Evolutionary conservation across 2,888 invertebrate genomes (phyloP), one percentile per base, ranked within the genome.

Genomic region (Pemphredon lugubris): DNA sequence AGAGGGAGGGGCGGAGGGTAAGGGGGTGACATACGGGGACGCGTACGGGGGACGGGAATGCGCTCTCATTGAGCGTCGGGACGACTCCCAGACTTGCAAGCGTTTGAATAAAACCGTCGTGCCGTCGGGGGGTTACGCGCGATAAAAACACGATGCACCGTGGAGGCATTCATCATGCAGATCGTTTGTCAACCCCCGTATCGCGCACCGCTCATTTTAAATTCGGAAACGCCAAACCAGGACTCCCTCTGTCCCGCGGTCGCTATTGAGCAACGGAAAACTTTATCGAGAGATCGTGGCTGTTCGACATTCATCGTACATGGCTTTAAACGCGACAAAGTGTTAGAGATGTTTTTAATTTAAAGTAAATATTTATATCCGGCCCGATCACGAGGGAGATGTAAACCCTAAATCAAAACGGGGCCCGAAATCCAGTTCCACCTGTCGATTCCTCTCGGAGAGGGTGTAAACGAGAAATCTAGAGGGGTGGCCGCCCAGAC

Each of bases 391-490:
- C 26, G 26, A 5, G 7, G 7, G 4, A 26, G 26, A 26, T 26
- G 7, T 7, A 26, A 26, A 26, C 26, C 7, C 26, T 3, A 26
- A 65, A 66, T 57, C 66, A 66, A 55, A 66, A 60, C 54, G n/a
- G 55, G 58, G 59, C 53, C 26, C 30, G 50, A 34, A 70, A 32
- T 44, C 39, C 34, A 13, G 23, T 13, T 34, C 50, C 37, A 32
- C 53, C 51, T 67, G 55, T 45, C 20, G 21, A 26, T 14, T 60
- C 67, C 51, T 14, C 53, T 16, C n/a, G n/a, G n/a, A 16, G 55
- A 7, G 47, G 57, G 67, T 57, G 61, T 67, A 71, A 71, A 67
- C 51, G 67, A 57, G 67, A 59, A 51, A 60, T 65, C 65, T n/a
- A n/a, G 59, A 59, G 53, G 57, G 39, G 14, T 48, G 40, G 32